Percentiles rank a stretch among this genome's conserved stretches.
These are phyloP conservation scores for Petrocephalus sullivani DNA, from an alignment of 2,797 vertebrate genomes.

Conservation along the genomic window DNA sequence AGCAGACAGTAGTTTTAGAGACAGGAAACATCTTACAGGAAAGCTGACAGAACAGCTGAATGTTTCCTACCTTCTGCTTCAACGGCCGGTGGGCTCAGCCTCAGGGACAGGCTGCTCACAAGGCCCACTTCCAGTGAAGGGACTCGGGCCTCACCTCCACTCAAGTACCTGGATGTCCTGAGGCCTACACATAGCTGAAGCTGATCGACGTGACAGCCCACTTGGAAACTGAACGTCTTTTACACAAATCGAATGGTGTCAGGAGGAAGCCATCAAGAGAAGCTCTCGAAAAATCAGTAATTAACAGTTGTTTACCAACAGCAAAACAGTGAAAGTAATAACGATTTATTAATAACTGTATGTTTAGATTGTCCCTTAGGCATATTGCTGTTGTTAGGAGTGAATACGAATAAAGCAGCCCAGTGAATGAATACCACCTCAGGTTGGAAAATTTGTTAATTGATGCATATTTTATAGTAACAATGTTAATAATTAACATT, in stretches of 20 bases:
- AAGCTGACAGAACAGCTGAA: slow-evolving; percentile 16
- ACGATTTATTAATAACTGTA: neutral
- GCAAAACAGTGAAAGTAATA: neutral
- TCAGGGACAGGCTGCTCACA: slow-evolving; percentile 18
- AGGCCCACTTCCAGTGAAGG: slow-evolving; percentile 24
- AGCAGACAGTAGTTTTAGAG: slow-evolving; percentile 3
- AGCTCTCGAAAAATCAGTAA: neutral
- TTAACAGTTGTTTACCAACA: slow-evolving; percentile 1
- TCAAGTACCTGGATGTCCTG: slow-evolving; percentile 41
- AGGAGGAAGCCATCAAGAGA: neutral
- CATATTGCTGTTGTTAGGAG: neutral
- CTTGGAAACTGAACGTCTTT: neutral
- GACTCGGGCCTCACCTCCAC: slow-evolving; percentile 38
- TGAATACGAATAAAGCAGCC: neutral
- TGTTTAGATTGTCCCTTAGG: neutral
- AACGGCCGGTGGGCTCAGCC: slow-evolving; percentile 39
- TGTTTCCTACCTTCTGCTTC: slow-evolving; percentile 56
- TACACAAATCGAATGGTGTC: neutral
- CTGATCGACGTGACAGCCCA: slow-evolving; percentile 22
- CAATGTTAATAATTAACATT: neutral
- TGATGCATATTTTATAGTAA: neutral
- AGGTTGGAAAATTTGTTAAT: neutral
- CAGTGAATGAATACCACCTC: neutral
- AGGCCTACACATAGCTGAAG: slow-evolving; percentile 31
- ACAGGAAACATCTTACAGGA: slow-evolving; percentile 17